Percentiles rank a stretch among this genome's conserved stretches.
These are phyloP conservation scores for Scaptomyza pallida DNA, from an alignment of 1,140 invertebrate species.

Conservation along the genomic window DNA sequence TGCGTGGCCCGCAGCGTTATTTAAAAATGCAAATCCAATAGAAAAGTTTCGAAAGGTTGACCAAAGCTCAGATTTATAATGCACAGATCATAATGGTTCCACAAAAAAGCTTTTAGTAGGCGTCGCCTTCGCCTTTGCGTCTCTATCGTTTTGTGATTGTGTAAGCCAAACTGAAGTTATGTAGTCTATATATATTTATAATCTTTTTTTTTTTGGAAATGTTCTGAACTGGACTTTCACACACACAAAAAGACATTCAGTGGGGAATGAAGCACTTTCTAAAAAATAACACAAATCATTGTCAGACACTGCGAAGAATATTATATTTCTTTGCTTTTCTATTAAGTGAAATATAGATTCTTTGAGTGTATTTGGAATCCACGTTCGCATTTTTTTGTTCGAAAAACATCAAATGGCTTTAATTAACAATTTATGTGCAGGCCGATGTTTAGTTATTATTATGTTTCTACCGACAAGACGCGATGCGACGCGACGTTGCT, in stretches of 20 bases:
- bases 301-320: not conserved
- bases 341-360: not conserved
- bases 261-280: conserved; percentile 48
- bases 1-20: conserved; percentile 26
- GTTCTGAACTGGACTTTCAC: conserved; percentile 37
- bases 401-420: conserved; percentile 58
- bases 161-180: conserved; percentile 5
- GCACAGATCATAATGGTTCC: conserved; percentile 3
- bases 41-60: not conserved
- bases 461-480: conserved; percentile 9
- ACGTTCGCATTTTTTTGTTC: conserved; percentile 41
- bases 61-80: conserved; percentile 31
- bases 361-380: conserved; percentile 11
- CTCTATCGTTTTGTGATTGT: conserved; percentile 1
- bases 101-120: conserved; percentile 22
- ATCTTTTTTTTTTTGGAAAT: conserved; percentile 1
- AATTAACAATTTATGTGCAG: conserved; percentile 72
- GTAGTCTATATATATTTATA: not conserved
- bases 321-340: too few species aligned
- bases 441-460: conserved; percentile 32
- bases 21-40: conserved; percentile 21
- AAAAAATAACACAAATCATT: conserved; percentile 62
- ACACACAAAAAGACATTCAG: conserved; percentile 14
- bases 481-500: too few species aligned
- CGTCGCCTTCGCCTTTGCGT: not conserved